Percentiles rank a stretch among this genome's conserved stretches.
Evolutionary conservation across 2,113 vertebrate genomes (phyloP).

Genomic region (Ahaetulla prasina): DNA sequence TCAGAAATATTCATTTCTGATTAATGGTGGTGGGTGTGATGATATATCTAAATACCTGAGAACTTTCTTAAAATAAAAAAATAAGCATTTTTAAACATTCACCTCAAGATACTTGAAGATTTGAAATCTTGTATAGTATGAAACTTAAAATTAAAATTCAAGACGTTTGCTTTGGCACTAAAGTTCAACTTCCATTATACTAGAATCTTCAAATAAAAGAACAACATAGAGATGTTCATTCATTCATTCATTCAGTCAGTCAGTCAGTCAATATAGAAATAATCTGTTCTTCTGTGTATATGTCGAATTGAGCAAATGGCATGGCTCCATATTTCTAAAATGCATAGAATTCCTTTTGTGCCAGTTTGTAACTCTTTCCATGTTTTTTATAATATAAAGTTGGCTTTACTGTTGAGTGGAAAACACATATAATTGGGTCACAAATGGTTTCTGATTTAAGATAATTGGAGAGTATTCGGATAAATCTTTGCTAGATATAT

Average conservation of each 20-base stretch:
- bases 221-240: background rate
- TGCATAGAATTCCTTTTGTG: background rate
- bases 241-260: too few relatives aligned
- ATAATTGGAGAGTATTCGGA: background rate
- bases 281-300: background rate
- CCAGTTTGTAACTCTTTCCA: background rate
- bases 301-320: background rate
- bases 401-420: background rate
- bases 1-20: background rate
- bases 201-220: background rate
- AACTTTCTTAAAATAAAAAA: background rate
- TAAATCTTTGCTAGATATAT: slow-evolving; percentile 11
- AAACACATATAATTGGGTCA: background rate
- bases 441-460: slow-evolving; percentile 4
- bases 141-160: background rate
- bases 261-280: background rate
- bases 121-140: background rate
- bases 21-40: background rate
- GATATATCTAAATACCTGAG: background rate
- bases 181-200: background rate
- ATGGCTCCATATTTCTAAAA: background rate
- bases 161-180: background rate
- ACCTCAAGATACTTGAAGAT: background rate
- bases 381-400: background rate
- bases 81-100: background rate